phyloP scores from a whole-genome alignment of 2,113 vertebrate genomes.

The Arizona elegans region DNA sequence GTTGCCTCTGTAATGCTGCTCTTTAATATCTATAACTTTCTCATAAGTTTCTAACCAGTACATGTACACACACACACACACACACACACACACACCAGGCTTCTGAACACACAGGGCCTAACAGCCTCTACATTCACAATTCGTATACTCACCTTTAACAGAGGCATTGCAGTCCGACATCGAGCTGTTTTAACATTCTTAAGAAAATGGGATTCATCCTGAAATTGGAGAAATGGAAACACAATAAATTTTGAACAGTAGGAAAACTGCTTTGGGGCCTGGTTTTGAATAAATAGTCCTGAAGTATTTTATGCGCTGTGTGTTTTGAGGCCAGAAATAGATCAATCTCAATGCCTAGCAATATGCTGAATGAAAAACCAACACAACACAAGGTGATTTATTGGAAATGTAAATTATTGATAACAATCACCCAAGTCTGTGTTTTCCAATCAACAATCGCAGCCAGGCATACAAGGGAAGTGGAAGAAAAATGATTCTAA shows the following conservation, averaged over 20 bases:
- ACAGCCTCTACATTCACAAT: background rate
- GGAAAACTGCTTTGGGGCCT: conserved; percentile 3
- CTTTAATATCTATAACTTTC: background rate
- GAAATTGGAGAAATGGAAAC: conserved; percentile 48
- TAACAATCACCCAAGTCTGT: background rate
- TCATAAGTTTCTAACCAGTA: background rate
- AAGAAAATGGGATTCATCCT: conserved; percentile 98
- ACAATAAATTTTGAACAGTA: background rate
- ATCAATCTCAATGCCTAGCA: background rate
- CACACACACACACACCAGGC: background rate
- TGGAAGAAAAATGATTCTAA: conserved; percentile 18
- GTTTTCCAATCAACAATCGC: conserved; percentile 22
- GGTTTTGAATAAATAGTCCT: conserved; percentile 10
- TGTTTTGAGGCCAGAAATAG: conserved; percentile 3
- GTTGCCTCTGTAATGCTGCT: background rate
- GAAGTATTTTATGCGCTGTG: background rate
- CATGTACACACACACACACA: too few relatives aligned
- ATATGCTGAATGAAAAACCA: conserved; percentile 16
- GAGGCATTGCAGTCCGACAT: conserved; percentile 85
- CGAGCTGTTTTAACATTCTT: conserved; percentile 94
- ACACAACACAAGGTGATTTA: background rate
- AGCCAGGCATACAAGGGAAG: background rate
- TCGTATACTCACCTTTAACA: conserved; percentile 82
- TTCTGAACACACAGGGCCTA: background rate
- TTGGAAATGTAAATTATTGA: conserved; percentile 26